Conservation (phyloP, 2,113 vertebrate species). For the Alethe diademata region DNA sequence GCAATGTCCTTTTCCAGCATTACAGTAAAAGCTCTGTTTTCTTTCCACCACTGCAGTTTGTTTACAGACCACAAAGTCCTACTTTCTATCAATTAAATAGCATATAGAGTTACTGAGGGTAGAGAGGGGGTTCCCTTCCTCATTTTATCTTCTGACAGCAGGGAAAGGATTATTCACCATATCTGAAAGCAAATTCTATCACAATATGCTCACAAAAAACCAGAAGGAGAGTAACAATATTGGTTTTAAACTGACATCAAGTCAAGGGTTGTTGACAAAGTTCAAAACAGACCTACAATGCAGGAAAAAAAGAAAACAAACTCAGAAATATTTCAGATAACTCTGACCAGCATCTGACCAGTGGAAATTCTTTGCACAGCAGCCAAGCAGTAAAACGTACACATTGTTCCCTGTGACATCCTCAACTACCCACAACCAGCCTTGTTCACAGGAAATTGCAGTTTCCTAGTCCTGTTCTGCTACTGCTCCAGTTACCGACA, state of each 20-base stretch:
- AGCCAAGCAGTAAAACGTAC: neutral
- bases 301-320: neutral
- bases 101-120: neutral
- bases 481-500: neutral
- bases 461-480: neutral
- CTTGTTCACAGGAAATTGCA: neutral
- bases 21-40: neutral
- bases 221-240: neutral
- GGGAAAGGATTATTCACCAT: neutral
- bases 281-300: neutral
- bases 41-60: neutral
- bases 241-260: neutral
- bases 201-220: neutral
- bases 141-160: neutral
- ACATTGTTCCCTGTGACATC: constrained; percentile 4
- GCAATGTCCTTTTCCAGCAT: neutral
- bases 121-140: neutral
- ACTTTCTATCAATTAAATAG: neutral
- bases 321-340: neutral
- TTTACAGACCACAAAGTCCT: neutral
- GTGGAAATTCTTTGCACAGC: neutral
- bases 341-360: neutral
- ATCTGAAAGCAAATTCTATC: neutral
- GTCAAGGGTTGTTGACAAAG: neutral
- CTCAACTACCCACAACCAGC: neutral